Base-by-base conservation (phyloP, 2,888 invertebrate genomes). In the Pristionchus exspectatus region DNA sequence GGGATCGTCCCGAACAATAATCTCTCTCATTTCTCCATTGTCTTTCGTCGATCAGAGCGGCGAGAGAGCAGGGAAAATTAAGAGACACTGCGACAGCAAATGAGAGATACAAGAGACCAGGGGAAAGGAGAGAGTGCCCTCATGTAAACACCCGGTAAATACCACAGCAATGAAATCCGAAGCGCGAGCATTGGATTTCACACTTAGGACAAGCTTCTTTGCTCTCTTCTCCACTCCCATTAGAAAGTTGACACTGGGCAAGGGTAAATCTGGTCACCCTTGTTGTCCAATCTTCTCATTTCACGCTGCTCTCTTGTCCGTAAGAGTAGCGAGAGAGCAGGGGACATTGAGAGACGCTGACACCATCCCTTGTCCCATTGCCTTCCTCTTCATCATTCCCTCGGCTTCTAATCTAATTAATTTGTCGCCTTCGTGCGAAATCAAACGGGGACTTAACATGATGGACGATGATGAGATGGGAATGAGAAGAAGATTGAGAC, bases 241-340 rank as follows among this genome's bases (percentile, higher is more conserved):
- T 54, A 84, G 84, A 84, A 63, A 84, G 84, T 84, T 63, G 56
- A 56, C 59, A 63, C 84, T 84, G n/a, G 33, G 50, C 24, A 27
- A 27, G 84, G 59, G 59, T 84, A 63, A 84, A 56, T 59, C 84
- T 84, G 33, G 84, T 87, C 69, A 27, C 66, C 63, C 54, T n/a
- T 54, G 12, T 84, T 54, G 14, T 38, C 30, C 27, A 18, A 9
- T 27, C 56, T n/a, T 38, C 30, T 27, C 56, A 24, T 27, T 63
- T 86, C 63, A 27, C 86, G 7, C n/a, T 33, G 21, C 44, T 38
- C 24, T 33, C 66, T 12, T 86, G 10, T 38, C 86, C 0, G 3
- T 86, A 54, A 27, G 14, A 50, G 10, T 1, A 12, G 12, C 10
- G 44, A 50, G 44, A 50, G 9, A 50, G 10, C 44, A 12, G 12